Base-by-base conservation (phyloP, 2,113 vertebrate species). In the Poeciliopsis prolifica region DNA sequence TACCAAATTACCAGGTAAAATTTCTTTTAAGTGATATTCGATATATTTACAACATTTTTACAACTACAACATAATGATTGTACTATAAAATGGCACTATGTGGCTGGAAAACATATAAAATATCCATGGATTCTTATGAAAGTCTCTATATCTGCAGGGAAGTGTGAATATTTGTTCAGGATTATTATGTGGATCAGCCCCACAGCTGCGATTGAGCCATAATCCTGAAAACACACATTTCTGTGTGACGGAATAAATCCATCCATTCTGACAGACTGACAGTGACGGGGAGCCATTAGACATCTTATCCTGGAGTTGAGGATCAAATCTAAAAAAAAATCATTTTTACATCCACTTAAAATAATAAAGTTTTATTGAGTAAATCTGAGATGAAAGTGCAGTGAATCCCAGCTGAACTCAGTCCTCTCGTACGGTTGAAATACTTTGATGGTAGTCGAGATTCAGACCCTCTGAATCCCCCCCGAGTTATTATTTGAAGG, bases 371-470 rank as follows among this genome's bases (percentile, higher is more conserved):
- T 83, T 75, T 61, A 65, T 79, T 48, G 69, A 14, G 29, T 62
- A 60, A 64, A 42, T 19, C 15, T 17, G 1, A n/a, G 60, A 70
- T 61, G 29, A 85, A 80, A 68, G 29, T 15, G 44, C 17, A 44
- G 10, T 30, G 65, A 78, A 88, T 75, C 76, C 65, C 42, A 26
- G 29, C 69, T 82, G 22, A 77, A 78, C 79, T 54, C 67, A 30
- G 26, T 9, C 22, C 66, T 67, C 65, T 78, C 68, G 60, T 66
- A 29, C 0, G 42, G 74, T 65, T 65, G 54, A 77, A 86, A 79
- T 77, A 73, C 78, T 87, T 86, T 75, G 78, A 81, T 86, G 71
- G 73, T 8, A 68, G 40, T 17, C 37, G 30, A 72, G 82, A 86
- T 76, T 72, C 74, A 68, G 76, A 78, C 69, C 65, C 70, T 5